phyloP scores from a whole-genome alignment of 2,888 invertebrate species.

The Drosophila suboccidentalis region DNA sequence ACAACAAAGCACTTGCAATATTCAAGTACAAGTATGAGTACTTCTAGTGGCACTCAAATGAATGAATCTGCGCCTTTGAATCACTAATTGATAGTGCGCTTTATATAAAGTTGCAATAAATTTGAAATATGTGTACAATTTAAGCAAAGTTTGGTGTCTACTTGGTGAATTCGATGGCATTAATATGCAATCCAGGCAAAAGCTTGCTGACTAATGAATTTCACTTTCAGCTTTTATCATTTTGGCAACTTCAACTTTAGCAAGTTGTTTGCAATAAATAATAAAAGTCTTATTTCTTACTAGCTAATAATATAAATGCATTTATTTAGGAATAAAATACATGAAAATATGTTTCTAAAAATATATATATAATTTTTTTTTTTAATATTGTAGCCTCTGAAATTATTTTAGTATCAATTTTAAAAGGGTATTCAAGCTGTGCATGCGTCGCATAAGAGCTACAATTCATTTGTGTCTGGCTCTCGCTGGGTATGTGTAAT shows the following conservation, averaged over 20 bases:
- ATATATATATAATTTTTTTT: background rate
- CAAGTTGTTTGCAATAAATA: background rate
- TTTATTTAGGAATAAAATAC: background rate
- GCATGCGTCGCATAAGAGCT: background rate
- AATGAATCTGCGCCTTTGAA: constrained; percentile 23
- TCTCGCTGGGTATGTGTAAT: constrained; percentile 44
- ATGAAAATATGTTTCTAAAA: too few relatives aligned
- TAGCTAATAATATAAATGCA: background rate
- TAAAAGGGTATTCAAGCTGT: constrained; percentile 24
- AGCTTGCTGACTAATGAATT: constrained; percentile 26
- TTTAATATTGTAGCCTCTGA: background rate
- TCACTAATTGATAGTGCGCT: constrained; percentile 47
- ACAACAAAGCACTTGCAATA: constrained; percentile 16
- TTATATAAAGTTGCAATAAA: background rate
- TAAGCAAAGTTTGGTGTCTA: background rate
- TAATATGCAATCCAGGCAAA: constrained; percentile 31
- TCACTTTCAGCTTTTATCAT: background rate
- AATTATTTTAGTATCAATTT: background rate
- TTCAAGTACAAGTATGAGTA: background rate
- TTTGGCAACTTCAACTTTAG: background rate
- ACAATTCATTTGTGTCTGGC: constrained; percentile 3
- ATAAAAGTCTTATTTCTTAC: too few relatives aligned
- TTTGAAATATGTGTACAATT: background rate
- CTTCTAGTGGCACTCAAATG: background rate
- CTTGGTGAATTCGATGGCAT: constrained; percentile 1